phyloP scores from a whole-genome alignment of 1,140 invertebrate genomes.

The Lepidotrigona ventralis region DNA sequence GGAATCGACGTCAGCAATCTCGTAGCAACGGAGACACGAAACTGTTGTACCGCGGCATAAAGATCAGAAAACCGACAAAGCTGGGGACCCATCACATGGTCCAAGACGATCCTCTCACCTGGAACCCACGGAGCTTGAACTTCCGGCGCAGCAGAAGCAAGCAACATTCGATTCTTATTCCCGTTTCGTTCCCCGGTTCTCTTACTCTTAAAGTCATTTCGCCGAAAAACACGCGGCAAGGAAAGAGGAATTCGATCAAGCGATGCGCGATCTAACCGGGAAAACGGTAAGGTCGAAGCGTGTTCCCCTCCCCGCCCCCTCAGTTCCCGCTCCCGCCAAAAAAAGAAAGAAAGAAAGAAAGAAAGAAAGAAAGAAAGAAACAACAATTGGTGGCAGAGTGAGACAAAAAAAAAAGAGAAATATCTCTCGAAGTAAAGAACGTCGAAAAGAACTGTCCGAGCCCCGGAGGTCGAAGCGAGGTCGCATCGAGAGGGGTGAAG shows the following conservation, averaged over 20 bases:
- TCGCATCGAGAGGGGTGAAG: not conserved
- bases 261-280: not conserved
- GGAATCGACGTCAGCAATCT: no score
- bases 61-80: not conserved
- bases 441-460: not conserved
- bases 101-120: not conserved
- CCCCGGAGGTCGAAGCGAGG: not conserved
- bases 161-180: constrained; percentile 1
- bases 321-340: no score
- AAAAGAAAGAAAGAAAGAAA: not conserved
- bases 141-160: not conserved
- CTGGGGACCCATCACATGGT: not conserved
- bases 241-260: not conserved
- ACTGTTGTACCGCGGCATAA: not conserved
- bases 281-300: constrained; percentile 2
- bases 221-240: not conserved
- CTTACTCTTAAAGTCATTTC: not conserved
- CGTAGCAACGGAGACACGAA: no score
- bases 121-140: not conserved
- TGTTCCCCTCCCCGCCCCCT: no score
- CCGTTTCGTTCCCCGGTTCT: no score
- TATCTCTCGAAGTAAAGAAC: no score
- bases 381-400: no score
- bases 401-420: no score
- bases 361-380: not conserved